A percentile compares a stretch with the other conserved stretches of the same genome.
phyloP scores from a whole-genome alignment of 2,888 invertebrate species.

The Mesorhabditis sp. region DNA sequence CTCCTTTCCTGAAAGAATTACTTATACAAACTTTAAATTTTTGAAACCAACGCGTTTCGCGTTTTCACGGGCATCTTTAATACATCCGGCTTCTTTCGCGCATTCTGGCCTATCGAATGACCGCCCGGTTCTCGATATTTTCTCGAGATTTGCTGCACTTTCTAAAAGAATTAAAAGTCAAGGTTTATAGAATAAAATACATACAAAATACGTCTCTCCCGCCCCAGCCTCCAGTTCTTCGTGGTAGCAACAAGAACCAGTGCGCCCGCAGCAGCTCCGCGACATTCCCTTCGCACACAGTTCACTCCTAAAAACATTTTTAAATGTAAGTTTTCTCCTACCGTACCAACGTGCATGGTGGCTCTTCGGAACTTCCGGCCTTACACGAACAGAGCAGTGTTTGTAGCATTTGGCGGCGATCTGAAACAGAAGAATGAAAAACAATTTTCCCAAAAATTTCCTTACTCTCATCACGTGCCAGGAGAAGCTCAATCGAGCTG shows the following conservation, averaged over 20 bases:
- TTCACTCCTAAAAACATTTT: not conserved
- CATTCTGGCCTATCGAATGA: too few species aligned
- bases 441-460: not conserved
- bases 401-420: not conserved
- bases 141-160: not conserved
- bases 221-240: not conserved
- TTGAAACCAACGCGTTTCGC: too few species aligned
- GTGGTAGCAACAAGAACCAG: not conserved
- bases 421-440: not conserved
- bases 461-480: not conserved
- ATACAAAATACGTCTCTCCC: constrained; percentile 4
- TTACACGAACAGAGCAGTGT: not conserved
- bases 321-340: not conserved
- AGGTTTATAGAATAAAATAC: not conserved
- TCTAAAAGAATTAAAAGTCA: not conserved
- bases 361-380: not conserved
- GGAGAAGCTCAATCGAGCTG: not conserved
- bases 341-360: not conserved
- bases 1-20: too few species aligned
- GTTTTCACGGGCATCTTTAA: too few species aligned
- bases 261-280: not conserved
- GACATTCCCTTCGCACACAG: constrained; percentile 1
- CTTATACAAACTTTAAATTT: too few species aligned
- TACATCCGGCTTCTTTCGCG: too few species aligned
- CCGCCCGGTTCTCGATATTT: not conserved